These are phyloP conservation scores for Diarsia mendica DNA, from an alignment of 2,888 invertebrate genomes.

Conservation along the genomic window DNA sequence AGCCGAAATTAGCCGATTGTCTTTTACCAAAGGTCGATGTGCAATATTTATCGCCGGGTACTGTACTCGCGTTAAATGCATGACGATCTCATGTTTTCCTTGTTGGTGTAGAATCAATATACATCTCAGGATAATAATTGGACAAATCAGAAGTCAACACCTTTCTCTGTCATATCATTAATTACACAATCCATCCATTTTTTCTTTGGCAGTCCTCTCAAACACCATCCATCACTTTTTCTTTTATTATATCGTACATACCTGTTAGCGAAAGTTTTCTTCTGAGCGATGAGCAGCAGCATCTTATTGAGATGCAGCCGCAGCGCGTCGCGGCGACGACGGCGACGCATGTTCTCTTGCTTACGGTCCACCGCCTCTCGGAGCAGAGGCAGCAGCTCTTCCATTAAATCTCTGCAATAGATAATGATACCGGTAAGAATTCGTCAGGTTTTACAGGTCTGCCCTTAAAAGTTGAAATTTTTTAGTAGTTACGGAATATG, in stretches of 20 bases:
- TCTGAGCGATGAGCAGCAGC: slow-evolving; percentile 97
- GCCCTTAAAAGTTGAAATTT: background rate
- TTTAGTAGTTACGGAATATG: background rate
- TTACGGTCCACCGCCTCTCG: slow-evolving; percentile 99
- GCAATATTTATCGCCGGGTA: too few relatives aligned
- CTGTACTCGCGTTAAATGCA: too few relatives aligned
- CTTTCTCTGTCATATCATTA: too few relatives aligned
- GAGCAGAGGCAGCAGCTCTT: slow-evolving; percentile 97
- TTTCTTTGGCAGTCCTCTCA: too few relatives aligned
- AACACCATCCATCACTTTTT: too few relatives aligned
- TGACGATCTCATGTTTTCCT: too few relatives aligned
- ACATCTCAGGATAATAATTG: too few relatives aligned
- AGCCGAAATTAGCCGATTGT: too few relatives aligned
- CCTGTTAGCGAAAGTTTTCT: slow-evolving; percentile 96
- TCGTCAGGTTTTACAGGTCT: background rate
- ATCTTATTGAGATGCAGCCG: slow-evolving; percentile 97
- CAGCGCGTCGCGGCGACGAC: slow-evolving; percentile 97
- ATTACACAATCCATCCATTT: too few relatives aligned
- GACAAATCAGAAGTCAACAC: too few relatives aligned
- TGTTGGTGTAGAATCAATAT: too few relatives aligned
- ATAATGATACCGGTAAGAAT: background rate
- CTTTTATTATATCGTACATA: slow-evolving; percentile 65
- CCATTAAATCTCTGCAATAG: slow-evolving; percentile 96
- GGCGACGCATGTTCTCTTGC: slow-evolving; percentile 98
- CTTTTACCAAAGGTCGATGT: too few relatives aligned